phyloP scores from a whole-genome alignment of 2,888 invertebrate genomes.

The Trimorus sp. region DNA sequence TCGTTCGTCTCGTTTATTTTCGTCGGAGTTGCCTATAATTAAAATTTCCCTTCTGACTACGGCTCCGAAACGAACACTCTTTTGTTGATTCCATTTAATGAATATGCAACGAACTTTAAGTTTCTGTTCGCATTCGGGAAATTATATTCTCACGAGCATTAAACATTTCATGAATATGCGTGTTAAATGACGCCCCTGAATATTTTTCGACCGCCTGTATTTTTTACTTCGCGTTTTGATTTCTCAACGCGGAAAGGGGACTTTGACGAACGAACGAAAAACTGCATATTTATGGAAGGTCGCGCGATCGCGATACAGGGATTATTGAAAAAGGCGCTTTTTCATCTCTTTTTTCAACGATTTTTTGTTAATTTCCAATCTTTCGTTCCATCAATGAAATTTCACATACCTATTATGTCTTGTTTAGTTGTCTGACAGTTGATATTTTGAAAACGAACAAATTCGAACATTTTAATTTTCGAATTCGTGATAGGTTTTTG shows the following conservation, averaged over 20 bases:
- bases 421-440: too few relatives aligned
- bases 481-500: too few relatives aligned
- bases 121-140: constrained; percentile 13
- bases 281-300: too few relatives aligned
- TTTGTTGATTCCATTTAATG: constrained; percentile 21
- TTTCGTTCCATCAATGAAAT: too few relatives aligned
- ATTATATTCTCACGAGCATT: constrained; percentile 31
- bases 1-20: too few relatives aligned
- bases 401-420: too few relatives aligned
- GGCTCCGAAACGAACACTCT: background rate
- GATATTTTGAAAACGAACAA: too few relatives aligned
- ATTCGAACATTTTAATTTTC: too few relatives aligned
- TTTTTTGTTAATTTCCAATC: too few relatives aligned
- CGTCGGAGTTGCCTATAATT: background rate
- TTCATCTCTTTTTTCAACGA: too few relatives aligned
- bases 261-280: background rate
- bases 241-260: background rate
- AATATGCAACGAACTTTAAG: constrained; percentile 29
- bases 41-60: background rate
- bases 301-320: too few relatives aligned
- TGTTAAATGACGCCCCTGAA: constrained; percentile 20
- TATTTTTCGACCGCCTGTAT: constrained; percentile 2
- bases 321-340: too few relatives aligned
- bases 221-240: constrained; percentile 12
- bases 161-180: constrained; percentile 31